Percentiles rank a stretch among this genome's conserved stretches.
Conservation (phyloP, 2,888 invertebrate genomes). For the Metacarcinus magister region DNA sequence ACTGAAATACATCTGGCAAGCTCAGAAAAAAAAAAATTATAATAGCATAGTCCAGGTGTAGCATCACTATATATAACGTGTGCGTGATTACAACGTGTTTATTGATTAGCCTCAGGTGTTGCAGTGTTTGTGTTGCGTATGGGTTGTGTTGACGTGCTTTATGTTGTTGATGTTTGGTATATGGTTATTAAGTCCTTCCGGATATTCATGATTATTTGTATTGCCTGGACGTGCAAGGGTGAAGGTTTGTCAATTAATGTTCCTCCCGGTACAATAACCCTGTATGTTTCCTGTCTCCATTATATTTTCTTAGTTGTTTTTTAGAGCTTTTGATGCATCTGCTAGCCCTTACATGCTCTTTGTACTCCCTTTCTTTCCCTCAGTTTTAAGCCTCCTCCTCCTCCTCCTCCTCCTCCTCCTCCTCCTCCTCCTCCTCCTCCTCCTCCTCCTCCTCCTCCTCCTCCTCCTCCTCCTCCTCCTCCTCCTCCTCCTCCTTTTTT, state of each 20-base stretch:
- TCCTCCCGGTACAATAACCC: neutral
- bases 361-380: neutral
- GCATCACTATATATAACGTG: neutral
- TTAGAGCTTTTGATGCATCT: neutral
- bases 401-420: neutral
- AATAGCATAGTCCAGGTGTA: neutral
- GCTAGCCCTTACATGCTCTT: neutral
- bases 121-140: neutral
- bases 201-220: neutral
- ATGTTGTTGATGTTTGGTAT: neutral
- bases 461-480: neutral
- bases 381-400: neutral
- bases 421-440: neutral
- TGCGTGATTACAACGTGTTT: neutral
- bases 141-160: neutral
- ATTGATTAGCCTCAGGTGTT: neutral
- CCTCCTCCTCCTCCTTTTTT: neutral
- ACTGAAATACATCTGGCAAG: neutral
- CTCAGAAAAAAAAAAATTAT: neutral
- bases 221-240: no score
- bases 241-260: neutral
- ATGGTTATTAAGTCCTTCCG: neutral
- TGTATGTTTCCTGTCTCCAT: neutral
- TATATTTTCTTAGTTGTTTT: neutral
- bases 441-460: neutral